These are phyloP conservation scores for Hemichromis elongatus DNA, from an alignment of 2,113 vertebrate species.

Conservation along the genomic window DNA sequence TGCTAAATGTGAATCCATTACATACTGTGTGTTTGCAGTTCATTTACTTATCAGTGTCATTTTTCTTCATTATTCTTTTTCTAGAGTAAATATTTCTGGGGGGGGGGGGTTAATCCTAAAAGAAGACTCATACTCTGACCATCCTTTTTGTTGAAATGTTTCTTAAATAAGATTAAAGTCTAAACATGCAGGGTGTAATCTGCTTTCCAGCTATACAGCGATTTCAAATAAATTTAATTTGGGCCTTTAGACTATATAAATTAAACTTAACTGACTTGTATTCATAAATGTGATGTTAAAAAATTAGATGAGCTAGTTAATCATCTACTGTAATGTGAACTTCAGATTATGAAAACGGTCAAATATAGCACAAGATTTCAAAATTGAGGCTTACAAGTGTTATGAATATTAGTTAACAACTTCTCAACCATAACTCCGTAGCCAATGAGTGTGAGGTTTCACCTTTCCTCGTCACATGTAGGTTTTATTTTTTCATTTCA, in stretches of 20 bases:
- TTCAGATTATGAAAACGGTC: not conserved
- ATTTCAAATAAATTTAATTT: not conserved
- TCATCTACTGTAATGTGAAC: not conserved
- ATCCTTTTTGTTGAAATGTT: no score
- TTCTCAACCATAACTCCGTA: not conserved
- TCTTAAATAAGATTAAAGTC: no score
- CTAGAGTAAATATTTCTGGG: no score
- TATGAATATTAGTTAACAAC: not conserved
- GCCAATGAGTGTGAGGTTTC: not conserved
- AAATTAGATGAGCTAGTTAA: not conserved
- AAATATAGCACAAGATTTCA: not conserved
- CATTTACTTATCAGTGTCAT: not conserved
- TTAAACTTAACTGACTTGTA: not conserved
- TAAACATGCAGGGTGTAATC: not conserved
- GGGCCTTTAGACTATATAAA: not conserved
- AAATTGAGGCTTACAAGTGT: not conserved
- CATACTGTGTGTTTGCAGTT: not conserved
- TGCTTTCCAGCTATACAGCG: not conserved
- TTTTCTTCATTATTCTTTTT: no score
- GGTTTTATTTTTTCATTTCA: no score
- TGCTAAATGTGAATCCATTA: no score
- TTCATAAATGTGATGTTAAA: not conserved
- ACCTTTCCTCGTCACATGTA: not conserved
- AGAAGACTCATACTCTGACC: no score
- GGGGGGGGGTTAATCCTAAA: no score